These are phyloP conservation scores for Armadillidium nasatum DNA, from an alignment of 1,140 invertebrate genomes.

Conservation along the genomic window DNA sequence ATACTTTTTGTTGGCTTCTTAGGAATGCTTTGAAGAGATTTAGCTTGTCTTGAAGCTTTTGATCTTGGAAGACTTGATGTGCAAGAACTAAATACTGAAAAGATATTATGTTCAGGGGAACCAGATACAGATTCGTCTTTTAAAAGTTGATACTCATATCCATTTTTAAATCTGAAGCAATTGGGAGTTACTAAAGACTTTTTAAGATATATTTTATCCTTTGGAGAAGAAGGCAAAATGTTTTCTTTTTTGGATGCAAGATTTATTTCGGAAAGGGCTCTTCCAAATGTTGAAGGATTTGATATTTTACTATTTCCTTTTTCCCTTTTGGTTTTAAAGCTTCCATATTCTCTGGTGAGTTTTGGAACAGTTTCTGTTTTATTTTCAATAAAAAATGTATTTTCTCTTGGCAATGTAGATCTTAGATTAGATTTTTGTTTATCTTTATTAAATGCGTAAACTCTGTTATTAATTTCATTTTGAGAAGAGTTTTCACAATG, in stretches of 20 bases:
- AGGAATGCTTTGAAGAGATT: constrained; percentile 21
- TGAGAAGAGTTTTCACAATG: too few relatives aligned
- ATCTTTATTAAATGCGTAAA: too few relatives aligned
- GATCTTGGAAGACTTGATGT: constrained; percentile 35
- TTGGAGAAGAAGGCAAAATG: background rate
- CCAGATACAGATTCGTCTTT: constrained; percentile 1
- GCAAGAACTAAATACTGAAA: constrained; percentile 27
- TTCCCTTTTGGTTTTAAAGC: background rate
- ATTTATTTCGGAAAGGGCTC: background rate
- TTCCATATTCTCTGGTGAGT: background rate
- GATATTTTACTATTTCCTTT: background rate
- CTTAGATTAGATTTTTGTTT: too few relatives aligned
- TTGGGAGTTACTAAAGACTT: background rate
- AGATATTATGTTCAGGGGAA: background rate
- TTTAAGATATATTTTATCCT: background rate
- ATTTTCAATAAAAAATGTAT: too few relatives aligned
- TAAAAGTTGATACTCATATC: background rate
- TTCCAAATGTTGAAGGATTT: background rate
- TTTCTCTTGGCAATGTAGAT: too few relatives aligned
- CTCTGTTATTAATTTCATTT: too few relatives aligned
- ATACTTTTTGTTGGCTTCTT: constrained; percentile 29
- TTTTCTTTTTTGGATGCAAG: background rate
- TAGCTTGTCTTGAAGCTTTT: constrained; percentile 21
- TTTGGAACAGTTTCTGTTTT: too few relatives aligned
- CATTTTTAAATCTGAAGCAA: background rate